Conservation (phyloP, 2,888 invertebrate genomes). For the Podotricha telesiphe region DNA sequence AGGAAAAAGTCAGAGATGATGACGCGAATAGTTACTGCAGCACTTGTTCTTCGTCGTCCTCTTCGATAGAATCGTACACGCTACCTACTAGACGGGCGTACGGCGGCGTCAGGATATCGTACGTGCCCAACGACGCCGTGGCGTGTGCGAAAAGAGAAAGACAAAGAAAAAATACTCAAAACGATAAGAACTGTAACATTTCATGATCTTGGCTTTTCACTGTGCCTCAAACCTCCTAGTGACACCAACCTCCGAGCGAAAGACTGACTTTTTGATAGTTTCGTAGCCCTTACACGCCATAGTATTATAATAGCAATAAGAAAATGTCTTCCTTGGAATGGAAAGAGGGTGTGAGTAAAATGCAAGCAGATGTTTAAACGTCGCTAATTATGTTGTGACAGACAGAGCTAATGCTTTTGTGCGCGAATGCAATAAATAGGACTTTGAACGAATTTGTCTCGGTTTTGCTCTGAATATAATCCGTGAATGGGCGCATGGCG, state of each 20-base stretch:
- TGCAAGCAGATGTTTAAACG: constrained; percentile 45
- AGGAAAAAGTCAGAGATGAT: constrained; percentile 77
- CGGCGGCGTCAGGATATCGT: constrained; percentile 94
- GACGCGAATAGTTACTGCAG: constrained; percentile 91
- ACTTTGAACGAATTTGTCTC: constrained; percentile 63
- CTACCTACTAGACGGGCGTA: constrained; percentile 92
- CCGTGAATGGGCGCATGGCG: constrained; percentile 55
- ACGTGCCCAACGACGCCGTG: constrained; percentile 95
- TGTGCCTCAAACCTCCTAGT: constrained; percentile 63
- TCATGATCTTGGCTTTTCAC: constrained; percentile 86
- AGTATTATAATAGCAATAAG: constrained; percentile 62
- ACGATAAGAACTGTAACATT: constrained; percentile 92
- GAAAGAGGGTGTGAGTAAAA: constrained; percentile 51
- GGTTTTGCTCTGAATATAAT: constrained; percentile 64
- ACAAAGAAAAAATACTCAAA: constrained; percentile 83
- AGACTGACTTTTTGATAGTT: constrained; percentile 79
- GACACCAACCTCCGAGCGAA: constrained; percentile 77
- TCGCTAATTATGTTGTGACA: constrained; percentile 63
- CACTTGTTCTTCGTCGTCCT: constrained; percentile 95
- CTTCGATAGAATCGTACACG: constrained; percentile 94
- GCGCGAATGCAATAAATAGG: constrained; percentile 56
- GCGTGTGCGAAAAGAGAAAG: constrained; percentile 90
- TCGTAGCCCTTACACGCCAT: constrained; percentile 70
- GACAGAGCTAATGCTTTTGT: constrained; percentile 51
- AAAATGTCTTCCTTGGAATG: constrained; percentile 57